Conservation (phyloP, 2,113 vertebrate genomes). For the Zootoca vivipara region DNA sequence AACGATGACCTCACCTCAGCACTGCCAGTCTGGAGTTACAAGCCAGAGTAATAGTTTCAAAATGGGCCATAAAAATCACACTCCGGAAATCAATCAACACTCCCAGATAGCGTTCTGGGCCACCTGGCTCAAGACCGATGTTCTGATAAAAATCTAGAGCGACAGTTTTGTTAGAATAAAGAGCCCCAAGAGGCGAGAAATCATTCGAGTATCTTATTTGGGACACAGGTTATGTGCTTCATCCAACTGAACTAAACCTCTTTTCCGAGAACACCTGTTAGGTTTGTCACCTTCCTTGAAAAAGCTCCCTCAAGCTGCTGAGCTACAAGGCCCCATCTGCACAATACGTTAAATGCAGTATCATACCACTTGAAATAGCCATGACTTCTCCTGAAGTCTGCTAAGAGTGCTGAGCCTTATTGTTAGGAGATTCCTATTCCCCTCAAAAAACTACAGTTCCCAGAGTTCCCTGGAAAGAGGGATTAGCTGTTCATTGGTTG, state of each 20-base stretch:
- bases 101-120: constrained; percentile 40
- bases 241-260: constrained; percentile 35
- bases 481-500: no score
- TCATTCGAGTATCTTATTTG: constrained; percentile 39
- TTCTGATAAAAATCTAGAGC: constrained; percentile 52
- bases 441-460: no score
- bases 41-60: rapidly evolving
- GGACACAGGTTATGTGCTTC: constrained; percentile 35
- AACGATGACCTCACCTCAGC: constrained; percentile 25
- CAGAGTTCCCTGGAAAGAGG: no score
- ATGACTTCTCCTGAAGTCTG: no score
- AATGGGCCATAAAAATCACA: constrained; percentile 16
- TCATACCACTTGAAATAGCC: not conserved
- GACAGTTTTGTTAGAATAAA: constrained; percentile 22
- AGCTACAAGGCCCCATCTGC: not conserved
- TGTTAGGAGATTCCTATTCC: no score
- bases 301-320: no score
- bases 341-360: no score
- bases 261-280: constrained; percentile 29
- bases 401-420: no score
- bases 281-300: not conserved
- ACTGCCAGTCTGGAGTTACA: not conserved
- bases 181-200: constrained; percentile 41
- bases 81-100: constrained; percentile 47
- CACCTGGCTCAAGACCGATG: constrained; percentile 38